Base-by-base conservation (phyloP, 2,888 invertebrate species). In the Plebejus anna region DNA sequence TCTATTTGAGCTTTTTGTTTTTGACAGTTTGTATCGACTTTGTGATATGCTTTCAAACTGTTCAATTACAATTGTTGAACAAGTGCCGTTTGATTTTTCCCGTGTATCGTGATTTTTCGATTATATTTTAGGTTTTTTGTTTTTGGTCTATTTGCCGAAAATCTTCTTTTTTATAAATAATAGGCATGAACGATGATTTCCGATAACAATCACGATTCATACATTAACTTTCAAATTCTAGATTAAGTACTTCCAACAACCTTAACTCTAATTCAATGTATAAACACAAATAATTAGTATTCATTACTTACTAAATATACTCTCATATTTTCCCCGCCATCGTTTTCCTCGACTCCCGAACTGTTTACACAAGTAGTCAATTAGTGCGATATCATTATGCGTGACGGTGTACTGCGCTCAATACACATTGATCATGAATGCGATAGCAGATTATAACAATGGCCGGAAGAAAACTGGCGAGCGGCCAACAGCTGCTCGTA, bases 401-500 rank as follows among this genome's bases (percentile, higher is more conserved):
- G 51, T 51, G 73, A 55, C 55, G 47, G 47, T 51, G 51, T 51
- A 73, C 47, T 51, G 73, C 66, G 66, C 66, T 55, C 22, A 32
- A 51, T 51, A 51, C 77, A 80, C 80, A 85, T 85, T 85, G 84
- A 85, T 85, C 83, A 83, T 84, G 87, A 84, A 85, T 84, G 82
- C 79, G 78, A 78, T 79, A 82, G 82, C 81, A 81, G 82, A 84
- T 88, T 84, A 87, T 84, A 85, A 84, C 84, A 84, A 82, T 83
- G 85, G 83, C 80, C 77, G 80, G 83, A 87, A 88, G 87, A 87
- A 85, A 79, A 73, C 85, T 89, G 90, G 90, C 86, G 77, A 75
- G 13, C 77, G 75, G 84, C 89, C 89, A 88, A 86, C 82, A 78
- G 80, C 81, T 85, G 85, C 82, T 82, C 82, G 83, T 81, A 84